Evolutionary conservation across 2,888 invertebrate genomes (phyloP), one percentile per base, ranked within the genome.

Genomic region (Desoria tigrina): DNA sequence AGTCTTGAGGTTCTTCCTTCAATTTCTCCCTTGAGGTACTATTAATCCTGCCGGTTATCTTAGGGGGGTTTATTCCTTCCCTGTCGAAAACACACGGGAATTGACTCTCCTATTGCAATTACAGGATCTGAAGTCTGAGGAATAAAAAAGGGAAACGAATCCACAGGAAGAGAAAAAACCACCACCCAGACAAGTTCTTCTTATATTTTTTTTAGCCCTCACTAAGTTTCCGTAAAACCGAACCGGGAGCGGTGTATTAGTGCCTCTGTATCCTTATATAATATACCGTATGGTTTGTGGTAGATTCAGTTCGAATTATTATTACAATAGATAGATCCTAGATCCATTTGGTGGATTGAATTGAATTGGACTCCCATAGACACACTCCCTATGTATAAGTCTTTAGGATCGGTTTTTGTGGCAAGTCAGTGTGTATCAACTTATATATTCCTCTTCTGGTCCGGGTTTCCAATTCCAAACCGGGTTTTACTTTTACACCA

Each of bases 301-400:
- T 45, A 45, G 45, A 45, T 45, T 45, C 45, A 45, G 9, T 45
- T 45, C 21, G 45, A 42, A 57, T 57, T 57, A 57, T 57, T 57
- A 57, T 39, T 57, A 57, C 56, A 57, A 57, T 57, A 32, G 55
- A 32, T 24, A 28, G 55, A 55, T 55, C 28, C 45, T 21, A 45
- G 28, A 42, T 57, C 56, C 56, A 57, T 57, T 57, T 57, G 56
- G n/a, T 42, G 56, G 42, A 57, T 57, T 57, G 56, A 55, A 55
- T 23, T 26, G 51, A 55, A 45, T 45, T 21, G 45, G 45, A 45
- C 45, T 45, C 32, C 32, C 32, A 32, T 32, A 4, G 6, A 7
- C 32, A 4, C 32, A 32, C 11, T 7, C 32, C 32, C 32, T 32
- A 11, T 7, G 6, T 32, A 32, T 32, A 32, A 32, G 32, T 32